Evolutionary conservation across 1,140 invertebrate species (phyloP).

Genomic region (Lepidurus arcticus): DNA sequence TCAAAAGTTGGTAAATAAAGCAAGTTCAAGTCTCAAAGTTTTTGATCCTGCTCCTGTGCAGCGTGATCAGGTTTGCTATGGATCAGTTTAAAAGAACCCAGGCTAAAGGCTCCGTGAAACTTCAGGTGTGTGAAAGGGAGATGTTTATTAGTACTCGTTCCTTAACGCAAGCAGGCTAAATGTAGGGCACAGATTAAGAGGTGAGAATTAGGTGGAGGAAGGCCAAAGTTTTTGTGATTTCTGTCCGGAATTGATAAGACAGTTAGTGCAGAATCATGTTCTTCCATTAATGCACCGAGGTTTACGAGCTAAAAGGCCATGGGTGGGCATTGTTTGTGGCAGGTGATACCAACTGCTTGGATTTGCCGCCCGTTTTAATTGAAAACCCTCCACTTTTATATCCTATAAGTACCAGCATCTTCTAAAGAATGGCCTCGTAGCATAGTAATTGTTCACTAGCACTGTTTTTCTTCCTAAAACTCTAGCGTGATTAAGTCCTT

Average conservation of each 20-base stretch:
- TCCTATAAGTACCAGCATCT: no score
- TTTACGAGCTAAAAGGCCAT: constrained; percentile 1
- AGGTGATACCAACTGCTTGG: not conserved
- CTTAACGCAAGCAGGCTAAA: not conserved
- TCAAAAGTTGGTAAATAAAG: no score
- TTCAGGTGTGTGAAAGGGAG: not conserved
- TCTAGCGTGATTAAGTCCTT: not conserved
- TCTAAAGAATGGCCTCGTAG: no score
- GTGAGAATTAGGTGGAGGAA: not conserved
- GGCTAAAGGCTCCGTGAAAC: not conserved
- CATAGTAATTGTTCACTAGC: not conserved
- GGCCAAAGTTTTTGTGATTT: not conserved
- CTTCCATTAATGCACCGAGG: not conserved
- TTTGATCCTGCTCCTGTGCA: no score
- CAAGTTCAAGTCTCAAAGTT: no score
- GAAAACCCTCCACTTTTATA: not conserved
- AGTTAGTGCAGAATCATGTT: constrained; percentile 14
- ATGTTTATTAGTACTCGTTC: not conserved
- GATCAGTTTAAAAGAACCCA: no score
- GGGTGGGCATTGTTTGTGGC: not conserved
- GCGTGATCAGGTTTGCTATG: no score
- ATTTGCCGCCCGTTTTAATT: not conserved
- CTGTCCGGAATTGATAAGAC: constrained; percentile 1
- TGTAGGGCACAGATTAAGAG: not conserved
- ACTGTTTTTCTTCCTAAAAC: not conserved